These are phyloP conservation scores for Caenorhabditis uteleia DNA, from an alignment of 2,888 invertebrate species.

Conservation along the genomic window DNA sequence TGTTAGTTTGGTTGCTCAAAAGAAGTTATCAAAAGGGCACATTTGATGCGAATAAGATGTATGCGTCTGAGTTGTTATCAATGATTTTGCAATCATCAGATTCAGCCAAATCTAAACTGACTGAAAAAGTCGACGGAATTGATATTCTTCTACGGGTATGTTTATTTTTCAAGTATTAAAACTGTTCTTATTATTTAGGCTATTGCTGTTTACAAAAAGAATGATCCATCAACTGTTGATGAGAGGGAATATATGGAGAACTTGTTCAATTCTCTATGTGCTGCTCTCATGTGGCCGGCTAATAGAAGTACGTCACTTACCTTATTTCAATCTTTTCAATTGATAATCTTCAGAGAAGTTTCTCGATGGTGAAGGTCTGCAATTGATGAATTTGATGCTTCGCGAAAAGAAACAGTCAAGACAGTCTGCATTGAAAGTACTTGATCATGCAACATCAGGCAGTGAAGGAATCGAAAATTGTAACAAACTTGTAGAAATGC, in stretches of 20 bases:
- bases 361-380: conserved; percentile 92
- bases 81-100: conserved; percentile 90
- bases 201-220: conserved; percentile 65
- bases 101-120: conserved; percentile 71
- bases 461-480: conserved; percentile 88
- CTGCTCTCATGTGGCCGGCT: conserved; percentile 84
- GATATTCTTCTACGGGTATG: conserved; percentile 90
- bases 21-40: conserved; percentile 75
- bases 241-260: conserved; percentile 99
- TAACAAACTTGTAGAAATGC: conserved; percentile 95
- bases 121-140: conserved; percentile 81
- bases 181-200: conserved; percentile 46
- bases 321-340: background rate
- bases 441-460: conserved; percentile 96
- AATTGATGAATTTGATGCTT: conserved; percentile 98
- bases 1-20: conserved; percentile 82
- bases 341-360: conserved; percentile 75
- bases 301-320: conserved; percentile 77
- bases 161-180: conserved; percentile 77
- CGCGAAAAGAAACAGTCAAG: conserved; percentile 94
- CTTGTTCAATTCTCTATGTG: conserved; percentile 92
- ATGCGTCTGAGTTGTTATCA: conserved; percentile 92
- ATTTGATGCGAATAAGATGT: conserved; percentile 72
- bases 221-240: conserved; percentile 75
- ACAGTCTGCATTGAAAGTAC: conserved; percentile 87